These are phyloP conservation scores for Aleiodes sp. DNA, from an alignment of 1,140 invertebrate species.

Conservation along the genomic window DNA sequence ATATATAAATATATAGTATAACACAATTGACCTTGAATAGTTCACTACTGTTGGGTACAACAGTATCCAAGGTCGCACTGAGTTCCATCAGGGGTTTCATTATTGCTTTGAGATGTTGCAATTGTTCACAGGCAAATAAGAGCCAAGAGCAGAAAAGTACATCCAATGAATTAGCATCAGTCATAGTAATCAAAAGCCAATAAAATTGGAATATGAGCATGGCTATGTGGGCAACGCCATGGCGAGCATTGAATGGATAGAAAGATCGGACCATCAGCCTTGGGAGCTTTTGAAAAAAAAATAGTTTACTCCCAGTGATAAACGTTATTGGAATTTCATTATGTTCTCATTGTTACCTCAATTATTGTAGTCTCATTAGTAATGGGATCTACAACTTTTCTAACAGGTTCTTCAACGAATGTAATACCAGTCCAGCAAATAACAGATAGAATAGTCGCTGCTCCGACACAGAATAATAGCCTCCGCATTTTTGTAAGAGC, in stretches of 20 bases:
- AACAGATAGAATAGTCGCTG: slow-evolving; percentile 70
- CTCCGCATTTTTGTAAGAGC: slow-evolving; percentile 80
- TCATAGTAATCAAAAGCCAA: slow-evolving; percentile 77
- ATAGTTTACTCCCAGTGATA: not conserved
- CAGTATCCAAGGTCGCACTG: slow-evolving; percentile 80
- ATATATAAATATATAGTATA: too few relatives aligned
- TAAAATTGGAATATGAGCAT: slow-evolving; percentile 78
- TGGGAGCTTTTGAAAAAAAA: slow-evolving; percentile 65
- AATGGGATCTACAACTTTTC: slow-evolving; percentile 73
- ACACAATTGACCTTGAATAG: slow-evolving; percentile 68
- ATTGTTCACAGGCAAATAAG: slow-evolving; percentile 83
- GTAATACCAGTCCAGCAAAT: slow-evolving; percentile 78
- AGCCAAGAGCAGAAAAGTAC: slow-evolving; percentile 84
- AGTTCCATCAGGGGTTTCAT: slow-evolving; percentile 87
- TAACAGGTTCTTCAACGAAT: slow-evolving; percentile 79
- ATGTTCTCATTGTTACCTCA: slow-evolving; percentile 56
- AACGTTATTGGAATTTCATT: too few relatives aligned
- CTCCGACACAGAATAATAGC: slow-evolving; percentile 74
- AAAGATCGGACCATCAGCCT: slow-evolving; percentile 77
- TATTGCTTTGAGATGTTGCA: slow-evolving; percentile 84
- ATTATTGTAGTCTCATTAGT: slow-evolving; percentile 77
- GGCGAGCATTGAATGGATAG: slow-evolving; percentile 78
- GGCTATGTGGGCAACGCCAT: slow-evolving; percentile 73
- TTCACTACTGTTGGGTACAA: slow-evolving; percentile 80
- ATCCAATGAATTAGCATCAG: slow-evolving; percentile 77